These are phyloP conservation scores for Manduca sexta DNA, from an alignment of 1,140 invertebrate genomes.

Conservation along the genomic window DNA sequence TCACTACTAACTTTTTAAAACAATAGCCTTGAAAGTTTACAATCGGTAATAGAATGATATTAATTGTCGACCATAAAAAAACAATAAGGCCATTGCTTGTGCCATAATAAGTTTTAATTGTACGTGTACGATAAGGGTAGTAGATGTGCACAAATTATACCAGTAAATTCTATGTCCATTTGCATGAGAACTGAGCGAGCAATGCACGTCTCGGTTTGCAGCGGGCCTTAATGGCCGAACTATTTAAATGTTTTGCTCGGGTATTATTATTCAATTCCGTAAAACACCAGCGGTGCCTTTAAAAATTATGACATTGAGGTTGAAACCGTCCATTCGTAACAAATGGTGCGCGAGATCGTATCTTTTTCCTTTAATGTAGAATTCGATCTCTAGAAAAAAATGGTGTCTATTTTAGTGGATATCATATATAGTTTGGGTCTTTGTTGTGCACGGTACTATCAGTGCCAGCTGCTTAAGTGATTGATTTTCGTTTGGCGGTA, in stretches of 20 bases:
- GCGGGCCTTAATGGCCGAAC: slow-evolving; percentile 40
- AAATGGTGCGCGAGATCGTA: background rate
- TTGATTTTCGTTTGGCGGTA: slow-evolving; percentile 55
- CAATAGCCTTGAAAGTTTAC: too few relatives aligned
- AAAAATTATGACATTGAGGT: slow-evolving; percentile 23
- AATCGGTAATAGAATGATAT: too few relatives aligned
- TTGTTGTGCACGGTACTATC: slow-evolving; percentile 46
- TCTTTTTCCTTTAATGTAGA: too few relatives aligned
- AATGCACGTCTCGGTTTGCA: slow-evolving; percentile 21
- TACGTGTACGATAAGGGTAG: slow-evolving; percentile 23
- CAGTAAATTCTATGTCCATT: slow-evolving; percentile 43
- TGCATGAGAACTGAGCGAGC: slow-evolving; percentile 43
- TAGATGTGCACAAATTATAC: slow-evolving; percentile 31
- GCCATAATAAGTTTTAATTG: slow-evolving; percentile 32
- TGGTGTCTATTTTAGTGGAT: too few relatives aligned
- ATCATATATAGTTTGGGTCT: background rate
- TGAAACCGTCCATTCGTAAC: background rate
- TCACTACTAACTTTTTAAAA: too few relatives aligned
- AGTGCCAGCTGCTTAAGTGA: slow-evolving; percentile 60
- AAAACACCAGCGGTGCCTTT: slow-evolving; percentile 10
- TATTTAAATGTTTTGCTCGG: slow-evolving; percentile 48
- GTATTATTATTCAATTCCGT: slow-evolving; percentile 51
- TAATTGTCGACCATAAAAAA: slow-evolving; percentile 2
- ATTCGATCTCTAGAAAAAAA: too few relatives aligned
- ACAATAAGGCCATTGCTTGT: slow-evolving; percentile 6